These are phyloP conservation scores for Ooceraea biroi DNA, from an alignment of 1,140 invertebrate species.

Conservation along the genomic window DNA sequence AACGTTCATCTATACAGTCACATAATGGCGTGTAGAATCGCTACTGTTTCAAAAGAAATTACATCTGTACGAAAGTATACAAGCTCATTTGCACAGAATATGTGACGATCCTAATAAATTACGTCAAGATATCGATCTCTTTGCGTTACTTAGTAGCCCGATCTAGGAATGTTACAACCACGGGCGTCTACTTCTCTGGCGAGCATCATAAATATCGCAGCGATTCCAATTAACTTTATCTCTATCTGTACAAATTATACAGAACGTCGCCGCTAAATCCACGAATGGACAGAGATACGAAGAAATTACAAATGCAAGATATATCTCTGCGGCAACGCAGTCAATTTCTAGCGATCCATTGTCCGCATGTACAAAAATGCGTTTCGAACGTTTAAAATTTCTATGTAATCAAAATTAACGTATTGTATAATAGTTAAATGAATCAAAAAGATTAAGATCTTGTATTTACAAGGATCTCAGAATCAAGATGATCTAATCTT, in stretches of 20 bases:
- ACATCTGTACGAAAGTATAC: constrained; percentile 7
- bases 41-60: background rate
- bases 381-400: background rate
- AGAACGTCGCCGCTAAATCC: constrained; percentile 65
- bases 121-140: constrained; percentile 69
- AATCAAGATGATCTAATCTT: too few species aligned
- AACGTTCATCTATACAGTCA: background rate
- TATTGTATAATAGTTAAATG: too few species aligned
- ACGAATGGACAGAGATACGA: constrained; percentile 13
- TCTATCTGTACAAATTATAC: constrained; percentile 71
- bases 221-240: constrained; percentile 73
- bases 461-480: too few species aligned
- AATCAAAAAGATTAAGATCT: too few species aligned
- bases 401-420: too few species aligned
- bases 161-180: constrained; percentile 66
- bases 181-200: constrained; percentile 2
- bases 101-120: constrained; percentile 72
- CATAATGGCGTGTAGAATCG: background rate
- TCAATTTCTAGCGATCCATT: background rate
- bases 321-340: background rate
- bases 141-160: constrained; percentile 65
- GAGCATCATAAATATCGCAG: constrained; percentile 66
- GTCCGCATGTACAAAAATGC: background rate
- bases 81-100: constrained; percentile 73
- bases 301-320: background rate